Base-by-base conservation (phyloP, 92 coral and sea anemone genomes). In the Galaxea fascicularis region DNA sequence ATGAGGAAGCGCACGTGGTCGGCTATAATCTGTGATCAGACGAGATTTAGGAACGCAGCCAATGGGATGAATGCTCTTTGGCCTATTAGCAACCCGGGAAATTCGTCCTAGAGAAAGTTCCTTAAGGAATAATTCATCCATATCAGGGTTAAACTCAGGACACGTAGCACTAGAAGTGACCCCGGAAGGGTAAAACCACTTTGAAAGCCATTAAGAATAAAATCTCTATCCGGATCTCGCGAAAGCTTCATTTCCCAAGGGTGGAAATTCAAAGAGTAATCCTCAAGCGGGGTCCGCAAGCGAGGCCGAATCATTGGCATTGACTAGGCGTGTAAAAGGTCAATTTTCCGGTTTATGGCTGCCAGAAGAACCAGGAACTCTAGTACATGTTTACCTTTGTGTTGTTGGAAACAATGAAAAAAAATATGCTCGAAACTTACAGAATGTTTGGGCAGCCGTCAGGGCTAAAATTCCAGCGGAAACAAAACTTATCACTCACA, bases 41-140 rank as follows among this genome's bases (percentile, higher is more conserved):
- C 47, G 84, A 18, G 62, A 79, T 79, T 79, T 79, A n/a, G 85
- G 62, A 20, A 79, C 76, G 47, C 76, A 64, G 20, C 77, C 77
- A 18, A 80, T 80, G 4, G 85, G 29, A 67, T 80, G 85, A 13
- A 80, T 49, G 29, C 77, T 66, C 27, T 67, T 25, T 1, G 77
- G 77, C 26, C 67, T 80, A 46, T 41, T 31, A n/a, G 28, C 1
- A 7, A 66, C 65, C 8, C 39, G 64, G 17, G 85, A 67, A n/a
- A 80, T 80, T 1, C 31, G 44, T 30, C 52, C 76, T 1, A 67
- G 65, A 21, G 65, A 51, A n/a, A 80, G 65, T 10, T 80, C 65
- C 6, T 80, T 63, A 1, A 27, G 7, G 29, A 80, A 49, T 0
- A 80, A 13, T 20, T 80, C 8, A 20, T 80, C 85, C 53, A 80